Base-by-base conservation (phyloP, 1,140 invertebrate species). In the Aleiodes sp. region DNA sequence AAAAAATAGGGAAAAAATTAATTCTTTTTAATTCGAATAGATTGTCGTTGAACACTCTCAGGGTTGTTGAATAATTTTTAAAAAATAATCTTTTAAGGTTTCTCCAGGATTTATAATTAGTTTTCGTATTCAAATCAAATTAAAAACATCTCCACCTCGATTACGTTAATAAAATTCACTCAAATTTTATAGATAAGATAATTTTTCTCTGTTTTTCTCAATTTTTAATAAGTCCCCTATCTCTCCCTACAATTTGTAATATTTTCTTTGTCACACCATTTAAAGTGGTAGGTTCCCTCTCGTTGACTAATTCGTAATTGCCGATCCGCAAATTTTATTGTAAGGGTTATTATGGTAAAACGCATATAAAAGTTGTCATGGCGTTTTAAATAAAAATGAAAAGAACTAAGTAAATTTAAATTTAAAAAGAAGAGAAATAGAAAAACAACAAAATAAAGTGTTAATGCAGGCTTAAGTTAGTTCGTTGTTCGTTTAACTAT, bases 171-270 rank as follows among this genome's bases (percentile, higher is more conserved):
- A 8, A 10, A 52, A 52, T 52, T 52, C 39, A 43, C 39, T 72
- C 26, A 66, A 39, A 21, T 57, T 39, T 31, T 6, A 52, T 21
- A 71, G 21, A 63, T 57, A 8, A 57, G 62, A 35, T 21, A 69
- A 66, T 63, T 43, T 9, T 12, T 74, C 74, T 72, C 64, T 70
- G 73, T 70, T 73, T 59, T 52, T 65, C 63, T 71, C 57, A 68
- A 63, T 70, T 70, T 69, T 65, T 52, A 73, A 69, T 71, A 68
- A 75, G 65, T 70, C 60, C 33, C 10, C 8, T 37, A 2, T 56
- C 26, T 59, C 7, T 26, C 12, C 24, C 24, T 14, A 7, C 28
- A 59, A 33, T 33, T 4, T 4, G 9, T 9, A 33, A 33, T 33
- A 33, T 33, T 33, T 33, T 4, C 9, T 33, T 33, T 33, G 7